phyloP scores from a whole-genome alignment of 1,140 invertebrate species.

The Phortica variegata region DNA sequence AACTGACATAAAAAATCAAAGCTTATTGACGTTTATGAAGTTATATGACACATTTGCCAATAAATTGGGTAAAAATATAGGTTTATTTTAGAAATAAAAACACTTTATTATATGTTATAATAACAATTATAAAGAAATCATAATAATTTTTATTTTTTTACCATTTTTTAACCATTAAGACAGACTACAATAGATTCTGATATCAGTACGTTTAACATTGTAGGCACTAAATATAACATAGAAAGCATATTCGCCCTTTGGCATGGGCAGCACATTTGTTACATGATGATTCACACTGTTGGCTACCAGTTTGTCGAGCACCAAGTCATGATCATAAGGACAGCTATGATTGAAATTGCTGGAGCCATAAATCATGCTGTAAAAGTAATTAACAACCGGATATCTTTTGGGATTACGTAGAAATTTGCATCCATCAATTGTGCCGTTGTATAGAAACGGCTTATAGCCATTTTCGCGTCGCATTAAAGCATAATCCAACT shows the following conservation, averaged over 20 bases:
- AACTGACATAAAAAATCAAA: too few relatives aligned
- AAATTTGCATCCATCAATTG: slow-evolving; percentile 9
- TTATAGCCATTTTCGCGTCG: slow-evolving; percentile 12
- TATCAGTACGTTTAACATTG: neutral
- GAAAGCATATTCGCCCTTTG: slow-evolving; percentile 6
- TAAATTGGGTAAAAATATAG: too few relatives aligned
- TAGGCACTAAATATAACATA: neutral
- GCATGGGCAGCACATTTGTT: slow-evolving; percentile 5
- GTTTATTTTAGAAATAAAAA: too few relatives aligned
- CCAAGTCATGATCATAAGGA: slow-evolving; percentile 7
- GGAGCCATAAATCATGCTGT: slow-evolving; percentile 4
- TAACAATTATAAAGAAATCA: too few relatives aligned
- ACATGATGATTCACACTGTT: slow-evolving; percentile 2
- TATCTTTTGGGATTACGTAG: slow-evolving; percentile 1
- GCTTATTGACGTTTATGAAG: too few relatives aligned
- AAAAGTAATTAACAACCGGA: slow-evolving; percentile 2
- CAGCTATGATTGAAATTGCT: slow-evolving; percentile 15
- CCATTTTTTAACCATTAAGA: neutral
- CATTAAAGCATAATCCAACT: slow-evolving; percentile 5
- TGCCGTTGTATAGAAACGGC: slow-evolving; percentile 3
- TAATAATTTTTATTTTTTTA: too few relatives aligned
- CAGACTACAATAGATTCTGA: neutral
- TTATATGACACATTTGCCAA: too few relatives aligned
- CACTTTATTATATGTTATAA: too few relatives aligned
- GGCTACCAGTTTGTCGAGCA: slow-evolving; percentile 5